A percentile compares a stretch with the other conserved stretches of the same genome.
phyloP scores from a whole-genome alignment of 2,888 invertebrate genomes.

The Macaria liturata region DNA sequence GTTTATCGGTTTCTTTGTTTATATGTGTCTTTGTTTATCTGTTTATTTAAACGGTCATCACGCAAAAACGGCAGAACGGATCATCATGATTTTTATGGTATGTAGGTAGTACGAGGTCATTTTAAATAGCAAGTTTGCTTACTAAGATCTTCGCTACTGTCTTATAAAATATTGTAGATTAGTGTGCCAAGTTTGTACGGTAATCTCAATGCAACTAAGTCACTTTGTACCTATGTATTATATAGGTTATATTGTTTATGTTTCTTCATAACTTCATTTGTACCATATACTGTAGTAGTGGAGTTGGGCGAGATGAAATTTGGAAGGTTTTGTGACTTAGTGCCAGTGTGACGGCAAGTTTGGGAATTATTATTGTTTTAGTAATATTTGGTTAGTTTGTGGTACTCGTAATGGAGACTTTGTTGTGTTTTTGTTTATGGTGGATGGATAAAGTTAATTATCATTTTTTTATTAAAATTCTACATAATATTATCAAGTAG shows the following conservation, averaged over 20 bases:
- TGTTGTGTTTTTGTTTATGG: neutral
- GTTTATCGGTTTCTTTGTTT: too few relatives aligned
- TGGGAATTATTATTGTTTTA: slow-evolving; percentile 1
- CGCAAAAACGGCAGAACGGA: too few relatives aligned
- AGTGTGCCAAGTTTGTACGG: slow-evolving; percentile 7
- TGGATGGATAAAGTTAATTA: too few relatives aligned
- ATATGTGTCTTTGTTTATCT: too few relatives aligned
- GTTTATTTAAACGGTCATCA: too few relatives aligned
- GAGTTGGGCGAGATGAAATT: slow-evolving; percentile 13
- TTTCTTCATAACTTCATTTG: slow-evolving; percentile 28
- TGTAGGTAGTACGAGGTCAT: too few relatives aligned
- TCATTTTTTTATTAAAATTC: too few relatives aligned
- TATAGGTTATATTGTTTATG: slow-evolving; percentile 14
- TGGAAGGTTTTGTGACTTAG: slow-evolving; percentile 10
- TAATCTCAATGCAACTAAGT: slow-evolving; percentile 23
- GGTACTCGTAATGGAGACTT: slow-evolving; percentile 1
- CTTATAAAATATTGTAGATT: neutral
- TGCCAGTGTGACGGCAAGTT: slow-evolving; percentile 5
- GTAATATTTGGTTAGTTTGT: neutral
- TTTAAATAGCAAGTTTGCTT: too few relatives aligned
- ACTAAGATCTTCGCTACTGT: slow-evolving; percentile 7
- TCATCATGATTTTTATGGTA: too few relatives aligned
- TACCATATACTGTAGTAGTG: slow-evolving; percentile 3
- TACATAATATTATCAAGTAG: too few relatives aligned
- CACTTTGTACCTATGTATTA: slow-evolving; percentile 12